Percentiles rank a stretch among this genome's conserved stretches.
phyloP scores from a whole-genome alignment of 2,113 vertebrate species.

The Nematolebias whitei region DNA sequence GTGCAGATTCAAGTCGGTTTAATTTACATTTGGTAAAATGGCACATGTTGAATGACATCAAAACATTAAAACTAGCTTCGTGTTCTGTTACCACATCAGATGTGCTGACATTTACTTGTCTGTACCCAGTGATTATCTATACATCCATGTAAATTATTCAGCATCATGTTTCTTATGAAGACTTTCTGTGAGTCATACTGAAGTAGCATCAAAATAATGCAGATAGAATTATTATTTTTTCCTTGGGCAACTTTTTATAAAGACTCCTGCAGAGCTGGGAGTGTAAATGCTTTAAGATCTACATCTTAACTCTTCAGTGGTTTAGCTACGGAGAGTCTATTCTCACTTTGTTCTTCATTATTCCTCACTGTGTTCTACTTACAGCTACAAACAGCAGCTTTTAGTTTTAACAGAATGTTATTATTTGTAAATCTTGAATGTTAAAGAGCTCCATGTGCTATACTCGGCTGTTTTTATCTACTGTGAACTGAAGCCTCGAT shows the following conservation, averaged over 20 bases:
- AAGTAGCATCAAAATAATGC: neutral
- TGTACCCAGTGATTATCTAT: too few relatives aligned
- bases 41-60: too few relatives aligned
- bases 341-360: too few relatives aligned
- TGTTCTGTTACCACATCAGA: too few relatives aligned
- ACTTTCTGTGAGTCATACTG: too few relatives aligned
- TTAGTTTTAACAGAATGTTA: neutral
- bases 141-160: too few relatives aligned
- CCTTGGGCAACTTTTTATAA: too few relatives aligned
- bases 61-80: too few relatives aligned
- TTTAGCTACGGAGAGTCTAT: neutral
- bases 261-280: neutral
- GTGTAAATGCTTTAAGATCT: neutral
- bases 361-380: neutral
- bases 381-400: neutral
- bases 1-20: too few relatives aligned
- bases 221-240: neutral
- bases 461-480: neutral
- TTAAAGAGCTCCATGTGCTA: neutral
- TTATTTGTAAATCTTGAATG: neutral
- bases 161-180: too few relatives aligned
- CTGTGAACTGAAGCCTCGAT: conserved; percentile 14
- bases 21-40: too few relatives aligned
- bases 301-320: neutral
- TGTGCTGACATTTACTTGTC: too few relatives aligned